Evolutionary conservation across 2,888 invertebrate species (phyloP).

Genomic region (Rutpela maculata): DNA sequence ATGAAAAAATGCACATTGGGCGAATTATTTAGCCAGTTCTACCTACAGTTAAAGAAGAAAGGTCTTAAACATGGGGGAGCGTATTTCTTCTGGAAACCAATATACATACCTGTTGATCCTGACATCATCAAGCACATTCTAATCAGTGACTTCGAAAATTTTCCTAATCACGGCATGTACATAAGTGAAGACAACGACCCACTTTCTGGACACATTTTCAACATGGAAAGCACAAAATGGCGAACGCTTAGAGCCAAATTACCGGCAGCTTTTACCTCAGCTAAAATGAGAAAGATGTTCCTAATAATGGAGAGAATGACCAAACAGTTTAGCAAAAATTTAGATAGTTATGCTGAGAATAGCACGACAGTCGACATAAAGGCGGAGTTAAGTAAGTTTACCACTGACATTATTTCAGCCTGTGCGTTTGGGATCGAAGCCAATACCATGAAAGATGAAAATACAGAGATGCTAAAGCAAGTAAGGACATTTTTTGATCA

Average conservation of each 20-base stretch:
- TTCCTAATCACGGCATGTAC: constrained; percentile 61
- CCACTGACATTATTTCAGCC: constrained; percentile 78
- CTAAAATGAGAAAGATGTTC: constrained; percentile 70
- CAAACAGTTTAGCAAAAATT: constrained; percentile 38
- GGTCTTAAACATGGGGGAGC: constrained; percentile 63
- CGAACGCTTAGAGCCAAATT: constrained; percentile 65
- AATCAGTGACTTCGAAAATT: constrained; percentile 76
- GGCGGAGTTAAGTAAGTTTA: constrained; percentile 68
- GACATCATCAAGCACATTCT: constrained; percentile 73
- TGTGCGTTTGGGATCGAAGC: constrained; percentile 79
- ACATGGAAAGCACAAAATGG: constrained; percentile 72
- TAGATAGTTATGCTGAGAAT: constrained; percentile 42
- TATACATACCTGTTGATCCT: constrained; percentile 63
- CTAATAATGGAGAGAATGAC: constrained; percentile 57
- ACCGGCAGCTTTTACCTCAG: constrained; percentile 66
- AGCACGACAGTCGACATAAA: constrained; percentile 46
- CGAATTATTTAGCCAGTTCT: constrained; percentile 52
- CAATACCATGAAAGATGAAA: constrained; percentile 75
- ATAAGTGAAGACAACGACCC: constrained; percentile 65
- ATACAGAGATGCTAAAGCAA: constrained; percentile 71
- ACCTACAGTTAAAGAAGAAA: constrained; percentile 55
- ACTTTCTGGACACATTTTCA: constrained; percentile 71
- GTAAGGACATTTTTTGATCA: constrained; percentile 59
- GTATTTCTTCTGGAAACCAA: constrained; percentile 71
- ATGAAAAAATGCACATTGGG: constrained; percentile 54